Conservation (phyloP, 2,888 invertebrate species). For the Cheiracanthium punctorium region DNA sequence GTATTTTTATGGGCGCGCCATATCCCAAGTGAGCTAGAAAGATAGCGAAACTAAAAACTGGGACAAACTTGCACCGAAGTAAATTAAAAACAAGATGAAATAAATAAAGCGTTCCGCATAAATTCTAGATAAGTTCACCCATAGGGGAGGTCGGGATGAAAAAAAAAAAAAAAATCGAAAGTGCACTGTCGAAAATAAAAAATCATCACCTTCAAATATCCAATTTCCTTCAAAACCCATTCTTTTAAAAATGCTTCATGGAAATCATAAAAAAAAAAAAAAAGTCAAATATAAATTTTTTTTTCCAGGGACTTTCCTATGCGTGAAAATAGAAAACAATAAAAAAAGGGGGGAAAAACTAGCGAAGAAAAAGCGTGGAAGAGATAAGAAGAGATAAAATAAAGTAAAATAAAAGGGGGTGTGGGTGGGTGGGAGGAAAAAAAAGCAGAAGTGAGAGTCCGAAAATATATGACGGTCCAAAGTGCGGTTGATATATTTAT, state of each 20-base stretch:
- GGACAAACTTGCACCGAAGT: no score
- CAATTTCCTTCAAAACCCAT: slow-evolving; percentile 64
- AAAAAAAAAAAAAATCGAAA: slow-evolving; percentile 6
- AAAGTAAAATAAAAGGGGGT: slow-evolving; percentile 18
- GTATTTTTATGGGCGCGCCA: no score
- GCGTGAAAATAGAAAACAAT: slow-evolving; percentile 23
- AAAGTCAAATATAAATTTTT: slow-evolving; percentile 13
- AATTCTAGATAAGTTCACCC: background rate
- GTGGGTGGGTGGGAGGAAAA: slow-evolving; percentile 24
- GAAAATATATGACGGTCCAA: slow-evolving; percentile 64
- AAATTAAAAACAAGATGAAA: no score
- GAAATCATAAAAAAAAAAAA: slow-evolving; percentile 66
- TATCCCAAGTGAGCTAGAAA: no score
- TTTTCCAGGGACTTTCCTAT: background rate
- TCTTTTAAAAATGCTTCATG: slow-evolving; percentile 50
- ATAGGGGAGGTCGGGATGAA: no score
- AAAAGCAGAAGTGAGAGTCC: slow-evolving; percentile 2
- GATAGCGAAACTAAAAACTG: no score
- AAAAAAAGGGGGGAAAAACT: slow-evolving; percentile 24
- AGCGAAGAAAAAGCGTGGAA: slow-evolving; percentile 20
- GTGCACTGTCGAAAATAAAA: slow-evolving; percentile 54
- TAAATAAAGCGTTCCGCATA: background rate
- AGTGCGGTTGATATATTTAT: slow-evolving; percentile 68
- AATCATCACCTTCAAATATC: slow-evolving; percentile 66
- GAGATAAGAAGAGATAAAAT: slow-evolving; percentile 53